These are phyloP conservation scores for Gambusia yucatana DNA, from an alignment of 2,797 vertebrate species.

Conservation along the genomic window DNA sequence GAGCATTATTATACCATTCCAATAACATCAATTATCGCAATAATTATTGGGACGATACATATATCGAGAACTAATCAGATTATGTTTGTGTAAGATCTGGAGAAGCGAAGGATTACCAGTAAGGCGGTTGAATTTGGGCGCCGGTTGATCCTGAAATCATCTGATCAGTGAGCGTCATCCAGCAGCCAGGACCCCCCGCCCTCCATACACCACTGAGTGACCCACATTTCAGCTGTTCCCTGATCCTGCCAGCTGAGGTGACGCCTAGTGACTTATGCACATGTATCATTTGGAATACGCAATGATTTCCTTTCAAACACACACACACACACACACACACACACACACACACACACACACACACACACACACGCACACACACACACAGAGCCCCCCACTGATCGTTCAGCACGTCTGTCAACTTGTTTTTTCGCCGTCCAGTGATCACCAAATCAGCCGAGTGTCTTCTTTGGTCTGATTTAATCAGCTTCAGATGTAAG, in stretches of 20 bases:
- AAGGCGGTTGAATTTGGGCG: neutral
- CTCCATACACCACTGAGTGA: neutral
- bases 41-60: no score
- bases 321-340: slow-evolving; percentile 17
- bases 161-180: neutral
- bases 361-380: neutral
- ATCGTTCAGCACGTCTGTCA: slow-evolving; percentile 44
- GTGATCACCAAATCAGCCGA: slow-evolving; percentile 49
- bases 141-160: neutral
- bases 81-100: neutral
- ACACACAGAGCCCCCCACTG: slow-evolving; percentile 42
- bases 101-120: neutral
- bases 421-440: slow-evolving; percentile 45
- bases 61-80: neutral
- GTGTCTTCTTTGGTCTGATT: slow-evolving; percentile 43
- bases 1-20: no score
- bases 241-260: neutral
- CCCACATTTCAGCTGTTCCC: neutral
- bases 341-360: slow-evolving; percentile 15
- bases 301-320: slow-evolving; percentile 63
- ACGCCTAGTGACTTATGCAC: slow-evolving; percentile 62
- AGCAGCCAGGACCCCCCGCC: neutral
- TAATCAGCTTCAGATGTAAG: slow-evolving; percentile 40
- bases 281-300: slow-evolving; percentile 56
- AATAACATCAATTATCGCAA: no score